Evolutionary conservation across 2,888 invertebrate genomes (phyloP).

Genomic region (Rhorus exstirpatorius): DNA sequence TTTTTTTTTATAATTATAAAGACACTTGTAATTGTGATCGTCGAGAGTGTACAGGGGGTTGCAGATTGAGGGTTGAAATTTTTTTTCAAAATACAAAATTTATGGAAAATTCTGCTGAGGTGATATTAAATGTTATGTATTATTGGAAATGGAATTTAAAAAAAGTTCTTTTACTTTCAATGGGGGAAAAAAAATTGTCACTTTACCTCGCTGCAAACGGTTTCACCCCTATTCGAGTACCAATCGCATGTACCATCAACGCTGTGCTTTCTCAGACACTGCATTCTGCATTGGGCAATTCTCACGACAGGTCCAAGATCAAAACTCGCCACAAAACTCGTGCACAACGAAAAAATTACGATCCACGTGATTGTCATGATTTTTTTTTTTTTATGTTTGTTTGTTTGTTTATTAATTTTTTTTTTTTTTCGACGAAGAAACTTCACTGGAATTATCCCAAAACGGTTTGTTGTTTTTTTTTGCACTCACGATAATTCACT

Average conservation of each 20-base stretch:
- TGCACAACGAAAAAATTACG: conserved; percentile 74
- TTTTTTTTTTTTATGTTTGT: not conserved
- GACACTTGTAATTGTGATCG: too few relatives aligned
- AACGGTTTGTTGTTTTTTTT: not conserved
- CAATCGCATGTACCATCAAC: conserved; percentile 81
- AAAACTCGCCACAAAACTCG: conserved; percentile 76
- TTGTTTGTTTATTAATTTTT: conserved; percentile 23
- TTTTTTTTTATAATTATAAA: not conserved
- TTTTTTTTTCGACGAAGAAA: not conserved
- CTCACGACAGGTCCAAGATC: conserved; percentile 83
- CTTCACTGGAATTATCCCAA: conserved; percentile 15
- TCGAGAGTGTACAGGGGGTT: not conserved
- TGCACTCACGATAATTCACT: conserved; percentile 43
- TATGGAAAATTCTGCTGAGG: not conserved
- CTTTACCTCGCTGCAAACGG: conserved; percentile 77
- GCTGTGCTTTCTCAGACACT: conserved; percentile 81
- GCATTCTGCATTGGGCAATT: conserved; percentile 83
- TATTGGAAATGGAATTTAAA: not conserved
- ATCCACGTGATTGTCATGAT: conserved; percentile 74
- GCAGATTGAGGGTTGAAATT: conserved; percentile 12
- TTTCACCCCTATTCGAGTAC: conserved; percentile 79
- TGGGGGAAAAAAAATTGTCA: too few relatives aligned
- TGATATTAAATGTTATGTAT: not conserved
- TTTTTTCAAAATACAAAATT: not conserved
- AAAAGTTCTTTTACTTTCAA: too few relatives aligned